Evolutionary conservation across 2,888 invertebrate species (phyloP).

Genomic region (Poecilus cupreus): DNA sequence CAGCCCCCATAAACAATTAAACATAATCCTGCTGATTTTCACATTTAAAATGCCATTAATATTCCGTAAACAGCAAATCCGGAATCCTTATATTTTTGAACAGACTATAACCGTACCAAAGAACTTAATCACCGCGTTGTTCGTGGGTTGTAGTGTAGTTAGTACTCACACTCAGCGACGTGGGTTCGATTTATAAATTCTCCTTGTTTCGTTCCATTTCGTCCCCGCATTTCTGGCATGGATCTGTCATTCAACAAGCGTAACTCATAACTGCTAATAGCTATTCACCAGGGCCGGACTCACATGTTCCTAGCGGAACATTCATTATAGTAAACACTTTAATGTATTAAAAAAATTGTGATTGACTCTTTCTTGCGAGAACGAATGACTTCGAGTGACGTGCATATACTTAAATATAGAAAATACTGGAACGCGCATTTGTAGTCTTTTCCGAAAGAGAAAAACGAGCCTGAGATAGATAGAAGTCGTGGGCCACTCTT

Average conservation of each 20-base stretch:
- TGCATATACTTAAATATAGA: no score
- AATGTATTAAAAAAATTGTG: no score
- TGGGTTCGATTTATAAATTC: constrained; percentile 28
- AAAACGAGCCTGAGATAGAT: no score
- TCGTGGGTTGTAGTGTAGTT: background rate
- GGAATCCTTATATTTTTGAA: background rate
- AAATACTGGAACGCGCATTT: no score
- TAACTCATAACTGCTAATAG: constrained; percentile 36
- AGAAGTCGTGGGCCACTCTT: no score
- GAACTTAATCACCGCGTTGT: background rate
- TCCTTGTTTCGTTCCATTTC: constrained; percentile 33
- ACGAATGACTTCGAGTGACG: no score
- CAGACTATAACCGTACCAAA: background rate
- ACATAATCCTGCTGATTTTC: constrained; percentile 3
- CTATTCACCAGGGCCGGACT: no score
- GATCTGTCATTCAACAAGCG: constrained; percentile 34
- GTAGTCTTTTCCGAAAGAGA: no score
- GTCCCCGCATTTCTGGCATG: constrained; percentile 18
- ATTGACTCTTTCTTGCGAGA: no score
- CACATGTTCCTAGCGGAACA: no score
- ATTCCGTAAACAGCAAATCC: background rate
- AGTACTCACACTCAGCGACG: background rate
- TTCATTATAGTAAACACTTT: no score
- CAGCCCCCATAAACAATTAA: background rate
- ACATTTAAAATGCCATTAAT: constrained; percentile 11